phyloP scores from a whole-genome alignment of 2,888 invertebrate genomes.

The Bellardia bayeri region DNA sequence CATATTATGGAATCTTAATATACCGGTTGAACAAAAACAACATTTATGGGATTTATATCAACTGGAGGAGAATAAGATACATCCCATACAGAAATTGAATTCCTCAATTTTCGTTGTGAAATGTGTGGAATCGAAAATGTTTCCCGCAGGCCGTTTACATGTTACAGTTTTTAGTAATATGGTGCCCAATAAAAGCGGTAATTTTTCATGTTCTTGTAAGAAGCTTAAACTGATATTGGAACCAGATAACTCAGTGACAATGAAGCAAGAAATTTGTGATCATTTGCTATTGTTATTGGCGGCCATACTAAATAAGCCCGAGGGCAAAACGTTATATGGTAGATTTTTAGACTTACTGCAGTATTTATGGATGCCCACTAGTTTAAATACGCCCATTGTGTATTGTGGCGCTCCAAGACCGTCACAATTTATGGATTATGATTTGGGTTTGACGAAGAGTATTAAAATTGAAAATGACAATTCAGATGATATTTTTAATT shows the following conservation, averaged over 20 bases:
- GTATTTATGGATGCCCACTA: conserved; percentile 80
- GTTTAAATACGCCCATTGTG: conserved; percentile 77
- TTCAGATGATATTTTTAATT: conserved; percentile 60
- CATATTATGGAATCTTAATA: conserved; percentile 81
- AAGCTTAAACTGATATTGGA: conserved; percentile 82
- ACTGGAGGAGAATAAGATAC: conserved; percentile 77
- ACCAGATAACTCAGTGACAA: conserved; percentile 81
- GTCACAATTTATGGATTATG: conserved; percentile 39
- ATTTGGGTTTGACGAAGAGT: conserved; percentile 30
- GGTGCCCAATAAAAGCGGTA: conserved; percentile 75
- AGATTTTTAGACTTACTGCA: conserved; percentile 80
- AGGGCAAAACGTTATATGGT: conserved; percentile 78
- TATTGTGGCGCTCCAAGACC: conserved; percentile 57
- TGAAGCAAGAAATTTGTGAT: conserved; percentile 83
- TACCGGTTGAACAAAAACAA: conserved; percentile 79
- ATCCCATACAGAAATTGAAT: conserved; percentile 81
- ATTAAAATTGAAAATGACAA: conserved; percentile 42
- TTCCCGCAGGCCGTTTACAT: conserved; percentile 82
- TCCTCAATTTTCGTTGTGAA: conserved; percentile 81
- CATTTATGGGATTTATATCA: conserved; percentile 80
- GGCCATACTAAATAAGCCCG: conserved; percentile 79
- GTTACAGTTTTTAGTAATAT: conserved; percentile 79
- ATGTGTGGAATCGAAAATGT: conserved; percentile 79
- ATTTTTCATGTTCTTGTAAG: conserved; percentile 81
- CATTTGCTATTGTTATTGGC: conserved; percentile 82